Evolutionary conservation across 2,113 vertebrate genomes (phyloP).

Genomic region (Oceanodroma tethys): DNA sequence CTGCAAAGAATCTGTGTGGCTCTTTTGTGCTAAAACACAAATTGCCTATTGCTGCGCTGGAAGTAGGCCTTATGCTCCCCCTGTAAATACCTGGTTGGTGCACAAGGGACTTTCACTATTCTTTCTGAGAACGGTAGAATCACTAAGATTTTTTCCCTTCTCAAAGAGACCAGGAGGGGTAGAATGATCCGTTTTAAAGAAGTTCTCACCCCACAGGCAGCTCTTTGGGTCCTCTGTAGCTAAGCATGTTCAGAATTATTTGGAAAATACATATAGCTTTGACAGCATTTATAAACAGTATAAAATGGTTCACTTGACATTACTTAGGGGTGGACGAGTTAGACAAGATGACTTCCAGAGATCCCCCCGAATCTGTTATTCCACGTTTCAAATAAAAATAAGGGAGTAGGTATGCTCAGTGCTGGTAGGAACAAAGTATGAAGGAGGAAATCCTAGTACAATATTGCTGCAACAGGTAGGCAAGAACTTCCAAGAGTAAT

Average conservation of each 20-base stretch:
- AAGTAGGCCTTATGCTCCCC: fast-evolving
- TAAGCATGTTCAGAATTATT: neutral
- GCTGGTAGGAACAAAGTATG: neutral
- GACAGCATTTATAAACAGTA: neutral
- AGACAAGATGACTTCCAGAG: neutral
- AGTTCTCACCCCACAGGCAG: neutral
- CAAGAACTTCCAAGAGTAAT: neutral
- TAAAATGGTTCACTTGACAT: neutral
- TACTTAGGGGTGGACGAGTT: neutral
- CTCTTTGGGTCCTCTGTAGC: neutral
- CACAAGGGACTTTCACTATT: fast-evolving
- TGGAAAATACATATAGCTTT: neutral
- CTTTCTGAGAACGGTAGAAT: fast-evolving
- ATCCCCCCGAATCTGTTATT: neutral
- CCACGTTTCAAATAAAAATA: neutral
- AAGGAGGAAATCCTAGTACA: neutral
- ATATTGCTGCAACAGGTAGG: neutral
- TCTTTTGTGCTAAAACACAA: neutral
- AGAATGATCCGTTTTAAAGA: neutral
- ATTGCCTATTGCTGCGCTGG: fast-evolving
- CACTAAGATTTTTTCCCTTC: neutral
- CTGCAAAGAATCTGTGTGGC: fast-evolving
- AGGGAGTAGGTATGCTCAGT: neutral
- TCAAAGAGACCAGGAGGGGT: neutral
- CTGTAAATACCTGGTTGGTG: too few relatives aligned